phyloP scores from a whole-genome alignment of 1,140 invertebrate species.

The Drosophila virilis region DNA sequence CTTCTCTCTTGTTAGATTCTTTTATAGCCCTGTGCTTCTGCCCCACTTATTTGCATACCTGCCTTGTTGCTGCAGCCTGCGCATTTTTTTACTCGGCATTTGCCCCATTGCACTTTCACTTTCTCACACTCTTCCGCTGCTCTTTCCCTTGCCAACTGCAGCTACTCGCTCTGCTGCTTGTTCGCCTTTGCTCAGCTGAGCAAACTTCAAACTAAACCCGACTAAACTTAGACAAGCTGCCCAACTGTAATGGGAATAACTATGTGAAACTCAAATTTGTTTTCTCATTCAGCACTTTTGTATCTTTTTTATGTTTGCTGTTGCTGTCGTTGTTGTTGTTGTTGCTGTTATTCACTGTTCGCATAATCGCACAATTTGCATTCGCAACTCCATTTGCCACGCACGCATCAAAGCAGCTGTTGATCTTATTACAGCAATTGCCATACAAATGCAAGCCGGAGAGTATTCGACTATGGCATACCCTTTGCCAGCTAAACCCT shows the following conservation, averaged over 20 bases:
- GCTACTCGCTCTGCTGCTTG: background rate
- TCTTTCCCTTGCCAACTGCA: background rate
- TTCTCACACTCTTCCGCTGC: conserved; percentile 5
- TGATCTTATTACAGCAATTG: conserved; percentile 27
- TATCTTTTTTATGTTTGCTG: conserved; percentile 1
- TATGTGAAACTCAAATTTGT: conserved; percentile 38
- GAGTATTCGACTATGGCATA: background rate
- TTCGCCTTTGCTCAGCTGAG: conserved; percentile 9
- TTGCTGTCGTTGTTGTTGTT: conserved; percentile 5
- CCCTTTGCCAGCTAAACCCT: background rate
- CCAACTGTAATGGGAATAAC: conserved; percentile 33
- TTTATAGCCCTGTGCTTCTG: background rate
- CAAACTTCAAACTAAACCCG: conserved; percentile 23
- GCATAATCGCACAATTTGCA: conserved; percentile 41
- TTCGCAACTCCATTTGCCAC: conserved; percentile 38
- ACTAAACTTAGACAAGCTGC: conserved; percentile 24
- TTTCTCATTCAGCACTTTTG: conserved; percentile 18
- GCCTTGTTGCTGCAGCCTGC: background rate
- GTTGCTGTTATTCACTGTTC: conserved; percentile 12
- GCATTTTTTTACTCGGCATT: conserved; percentile 10
- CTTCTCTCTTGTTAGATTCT: background rate
- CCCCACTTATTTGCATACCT: background rate
- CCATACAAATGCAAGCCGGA: background rate
- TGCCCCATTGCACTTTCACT: conserved; percentile 41
- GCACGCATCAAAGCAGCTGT: conserved; percentile 34